Evolutionary conservation across 2,113 vertebrate species (phyloP).

Genomic region (Tetrao urogallus): DNA sequence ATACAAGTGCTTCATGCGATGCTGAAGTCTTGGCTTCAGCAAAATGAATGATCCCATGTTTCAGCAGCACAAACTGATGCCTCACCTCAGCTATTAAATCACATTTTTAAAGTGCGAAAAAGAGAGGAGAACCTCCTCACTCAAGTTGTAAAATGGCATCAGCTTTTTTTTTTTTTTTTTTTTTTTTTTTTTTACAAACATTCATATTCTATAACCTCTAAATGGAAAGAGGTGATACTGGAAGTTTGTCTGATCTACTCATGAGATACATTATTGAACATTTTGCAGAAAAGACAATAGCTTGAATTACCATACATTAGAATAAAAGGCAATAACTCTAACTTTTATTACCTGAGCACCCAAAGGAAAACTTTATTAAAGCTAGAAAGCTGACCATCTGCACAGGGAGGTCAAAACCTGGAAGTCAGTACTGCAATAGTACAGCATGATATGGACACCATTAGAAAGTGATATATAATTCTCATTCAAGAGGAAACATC

Average conservation of each 20-base stretch:
- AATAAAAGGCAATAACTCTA: background rate
- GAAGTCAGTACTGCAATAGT: background rate
- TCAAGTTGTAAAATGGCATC: conserved; percentile 11
- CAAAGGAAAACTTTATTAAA: background rate
- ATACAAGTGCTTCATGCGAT: accelerated
- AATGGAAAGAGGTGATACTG: background rate
- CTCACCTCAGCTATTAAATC: background rate
- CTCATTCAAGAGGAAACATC: background rate
- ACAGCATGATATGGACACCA: background rate
- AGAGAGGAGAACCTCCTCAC: background rate
- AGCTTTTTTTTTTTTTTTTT: conserved; percentile 8
- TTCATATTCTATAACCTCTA: background rate
- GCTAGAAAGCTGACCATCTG: background rate
- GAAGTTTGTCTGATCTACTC: background rate
- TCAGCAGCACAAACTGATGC: background rate
- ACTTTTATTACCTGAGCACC: background rate
- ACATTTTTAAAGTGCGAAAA: background rate
- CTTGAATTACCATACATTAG: background rate
- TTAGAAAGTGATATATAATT: background rate
- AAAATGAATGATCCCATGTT: background rate
- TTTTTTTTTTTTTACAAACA: conserved; percentile 2
- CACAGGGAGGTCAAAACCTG: background rate
- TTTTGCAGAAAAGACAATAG: background rate
- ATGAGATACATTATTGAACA: background rate
- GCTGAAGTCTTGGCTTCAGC: background rate